Evolutionary conservation across 2,888 invertebrate species (phyloP), one percentile per base, ranked within the genome.

Genomic region (Drosophila maculinotata): DNA sequence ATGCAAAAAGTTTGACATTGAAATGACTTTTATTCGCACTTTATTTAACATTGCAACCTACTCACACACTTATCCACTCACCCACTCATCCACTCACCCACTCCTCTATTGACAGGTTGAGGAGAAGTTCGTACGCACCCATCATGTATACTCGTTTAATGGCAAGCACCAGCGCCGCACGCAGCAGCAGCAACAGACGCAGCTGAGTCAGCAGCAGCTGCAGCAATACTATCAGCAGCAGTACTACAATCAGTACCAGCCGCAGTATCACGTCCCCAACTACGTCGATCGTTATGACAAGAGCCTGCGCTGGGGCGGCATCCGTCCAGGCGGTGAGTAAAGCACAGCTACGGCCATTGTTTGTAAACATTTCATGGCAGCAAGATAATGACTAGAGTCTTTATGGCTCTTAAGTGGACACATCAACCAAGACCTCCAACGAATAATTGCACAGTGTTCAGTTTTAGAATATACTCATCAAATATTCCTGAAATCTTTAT

Each of bases 71-170:
- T 35, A 49, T 39, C 10, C 10, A 28, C 10, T 5, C 5, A 15
- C 31, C 10, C 26, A 7, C 30, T 33, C 57, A 26, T 10, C 4
- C 2, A 17, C 2, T 17, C 17, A 26, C 9, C 23, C 33, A 23
- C 3, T n/a, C 35, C 30, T 42, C 20, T 33, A 28, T 52, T 53
- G 31, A 68, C 87, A 92, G 92, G 91, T 92, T 69, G 92, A 92
- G 69, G 91, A 91, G 57, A 91, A 91, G 76, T 88, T 85, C 69
- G 89, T 91, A 38, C 91, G 91, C 65, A 90, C 91, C 28, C 91
- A 91, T 76, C 92, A 92, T 48, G 88, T 88, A 17, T 90, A 83
- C 67, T 88, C 90, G 38, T 83, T 89, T 71, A 89, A 83, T 44
- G 88, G 88, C 26, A 91, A 91, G 64, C 90, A 81, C 62, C 89